Evolutionary conservation across 1,140 invertebrate species (phyloP).

Genomic region (Cotesia glomerata): DNA sequence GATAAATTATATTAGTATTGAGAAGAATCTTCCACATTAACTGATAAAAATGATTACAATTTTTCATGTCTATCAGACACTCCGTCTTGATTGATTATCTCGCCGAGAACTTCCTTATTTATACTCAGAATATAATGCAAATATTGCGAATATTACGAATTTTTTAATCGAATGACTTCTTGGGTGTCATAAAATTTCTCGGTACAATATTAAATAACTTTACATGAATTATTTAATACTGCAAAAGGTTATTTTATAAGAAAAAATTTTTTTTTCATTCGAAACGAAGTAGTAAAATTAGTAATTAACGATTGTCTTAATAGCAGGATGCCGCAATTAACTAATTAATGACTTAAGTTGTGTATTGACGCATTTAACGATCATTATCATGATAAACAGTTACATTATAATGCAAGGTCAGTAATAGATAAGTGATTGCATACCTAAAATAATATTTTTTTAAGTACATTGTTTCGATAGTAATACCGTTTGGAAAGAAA

Average conservation of each 20-base stretch:
- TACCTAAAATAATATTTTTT: too few species aligned
- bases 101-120: neutral
- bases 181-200: too few species aligned
- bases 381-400: neutral
- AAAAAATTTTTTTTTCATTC: too few species aligned
- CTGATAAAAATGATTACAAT: neutral
- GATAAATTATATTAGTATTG: neutral
- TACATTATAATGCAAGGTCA: neutral
- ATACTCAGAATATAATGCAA: conserved; percentile 9
- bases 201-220: too few species aligned
- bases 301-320: too few species aligned
- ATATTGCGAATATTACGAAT: neutral
- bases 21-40: neutral
- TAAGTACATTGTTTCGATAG: too few species aligned
- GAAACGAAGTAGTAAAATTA: too few species aligned
- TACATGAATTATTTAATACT: too few species aligned
- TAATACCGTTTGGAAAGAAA: too few species aligned
- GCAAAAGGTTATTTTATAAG: too few species aligned
- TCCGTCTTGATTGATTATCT: neutral
- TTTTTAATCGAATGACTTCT: neutral
- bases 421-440: neutral
- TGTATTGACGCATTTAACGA: neutral
- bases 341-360: too few species aligned
- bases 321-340: too few species aligned
- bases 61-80: neutral